A percentile compares a stretch with the other conserved stretches of the same genome.
Evolutionary conservation across 2,113 vertebrate species (phyloP).

Genomic region (Trogon surrucura): DNA sequence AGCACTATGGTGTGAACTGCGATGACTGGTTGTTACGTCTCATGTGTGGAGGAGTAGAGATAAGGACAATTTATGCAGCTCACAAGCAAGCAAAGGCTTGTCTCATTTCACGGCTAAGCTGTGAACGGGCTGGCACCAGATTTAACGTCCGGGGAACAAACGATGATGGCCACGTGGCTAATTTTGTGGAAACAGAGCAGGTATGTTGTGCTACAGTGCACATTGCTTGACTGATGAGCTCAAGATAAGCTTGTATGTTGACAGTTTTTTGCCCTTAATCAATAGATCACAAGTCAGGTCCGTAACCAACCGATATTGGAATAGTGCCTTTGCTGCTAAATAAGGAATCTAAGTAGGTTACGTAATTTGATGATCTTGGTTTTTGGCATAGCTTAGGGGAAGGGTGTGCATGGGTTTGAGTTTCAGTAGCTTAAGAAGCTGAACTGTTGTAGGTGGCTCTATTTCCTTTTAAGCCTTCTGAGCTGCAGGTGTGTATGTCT

Average conservation of each 20-base stretch:
- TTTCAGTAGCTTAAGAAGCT: slow-evolving; percentile 22
- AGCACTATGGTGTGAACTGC: slow-evolving; percentile 96
- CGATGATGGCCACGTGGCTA: slow-evolving; percentile 95
- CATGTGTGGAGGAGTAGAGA: slow-evolving; percentile 97
- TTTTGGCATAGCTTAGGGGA: slow-evolving; percentile 18
- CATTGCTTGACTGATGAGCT: not conserved
- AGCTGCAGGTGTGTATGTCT: not conserved
- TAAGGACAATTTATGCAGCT: slow-evolving; percentile 96
- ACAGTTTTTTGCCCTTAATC: not conserved
- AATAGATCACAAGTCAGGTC: not conserved
- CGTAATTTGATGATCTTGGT: slow-evolving; percentile 26
- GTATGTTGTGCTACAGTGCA: slow-evolving; percentile 54
- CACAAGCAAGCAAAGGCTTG: slow-evolving; percentile 98
- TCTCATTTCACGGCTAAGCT: slow-evolving; percentile 95
- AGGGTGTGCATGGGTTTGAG: not conserved
- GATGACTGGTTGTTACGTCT: slow-evolving; percentile 94
- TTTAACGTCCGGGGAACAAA: slow-evolving; percentile 98
- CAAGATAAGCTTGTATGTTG: not conserved
- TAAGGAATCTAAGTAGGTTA: slow-evolving; percentile 39
- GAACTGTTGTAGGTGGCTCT: not conserved
- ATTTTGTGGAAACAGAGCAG: slow-evolving; percentile 99
- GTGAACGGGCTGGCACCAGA: slow-evolving; percentile 93
- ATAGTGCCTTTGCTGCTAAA: slow-evolving; percentile 16
- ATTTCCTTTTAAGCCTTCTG: not conserved
- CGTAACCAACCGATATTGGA: not conserved